Evolutionary conservation across 2,797 vertebrate genomes (phyloP), one percentile per base, ranked within the genome.

Genomic region (Thalassophryne amazonica): DNA sequence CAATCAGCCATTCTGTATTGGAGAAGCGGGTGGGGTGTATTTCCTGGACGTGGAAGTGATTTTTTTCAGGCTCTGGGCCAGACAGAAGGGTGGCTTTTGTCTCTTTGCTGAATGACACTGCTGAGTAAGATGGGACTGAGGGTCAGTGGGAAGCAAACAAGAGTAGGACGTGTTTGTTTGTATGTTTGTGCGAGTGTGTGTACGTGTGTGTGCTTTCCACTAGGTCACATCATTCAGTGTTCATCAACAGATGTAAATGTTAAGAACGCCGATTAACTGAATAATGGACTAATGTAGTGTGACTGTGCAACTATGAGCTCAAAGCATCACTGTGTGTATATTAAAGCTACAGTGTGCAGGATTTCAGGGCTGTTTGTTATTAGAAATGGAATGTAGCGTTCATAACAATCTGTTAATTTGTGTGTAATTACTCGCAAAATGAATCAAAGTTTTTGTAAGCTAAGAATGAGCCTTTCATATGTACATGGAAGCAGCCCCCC

Each of bases 81-180:
- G 77, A 78, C 69, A 87, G 86, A 89, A 90, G 86, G 87, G 82
- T 80, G 86, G 80, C 76, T 84, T 90, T 88, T 88, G 85, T 91
- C 76, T 73, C 74, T 47, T 60, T 52, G 60, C 68, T 86, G 78
- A 91, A 90, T 87, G 74, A 87, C 74, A 78, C 69, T 78, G 83
- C 86, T 87, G 84, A 81, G 63, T 78, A 66, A 78, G 80, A 81
- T 62, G 36, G 45, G 43, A 59, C 67, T 32, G 35, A 56, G 61
- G 52, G 73, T 73, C 68, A 76, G 76, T 28, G 63, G 71, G 81
- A 80, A 62, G 75, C 39, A 37, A 6, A 69, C 3, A 16, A 49
- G 1, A 86, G 81, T 83, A 58, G 62, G 72, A 54, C 71, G 52
- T 76, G 33, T 77, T 73, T 80, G 62, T 34, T 46, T 29, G n/a